These are phyloP conservation scores for Cheilosia urbana DNA, from an alignment of 2,888 invertebrate species.

Conservation along the genomic window DNA sequence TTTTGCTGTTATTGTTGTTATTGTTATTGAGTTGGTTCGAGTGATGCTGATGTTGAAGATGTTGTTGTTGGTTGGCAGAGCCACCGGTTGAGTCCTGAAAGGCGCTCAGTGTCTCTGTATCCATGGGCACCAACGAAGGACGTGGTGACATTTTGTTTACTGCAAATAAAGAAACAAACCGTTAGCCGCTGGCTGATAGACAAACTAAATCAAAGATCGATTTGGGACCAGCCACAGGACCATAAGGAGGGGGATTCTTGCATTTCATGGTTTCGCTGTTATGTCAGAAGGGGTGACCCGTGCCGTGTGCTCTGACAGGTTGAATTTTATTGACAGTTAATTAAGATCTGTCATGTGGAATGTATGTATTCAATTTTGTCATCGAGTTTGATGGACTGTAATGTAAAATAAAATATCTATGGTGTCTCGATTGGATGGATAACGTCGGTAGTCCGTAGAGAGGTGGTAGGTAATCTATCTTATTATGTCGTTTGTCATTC, in stretches of 20 bases:
- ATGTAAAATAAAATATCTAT: conserved; percentile 25
- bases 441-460: neutral
- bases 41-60: conserved; percentile 28
- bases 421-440: neutral
- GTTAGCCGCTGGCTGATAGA: neutral
- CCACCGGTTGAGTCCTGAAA: conserved; percentile 78
- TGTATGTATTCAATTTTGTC: conserved; percentile 25
- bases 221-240: neutral
- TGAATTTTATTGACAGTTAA: conserved; percentile 25
- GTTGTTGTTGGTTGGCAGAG: conserved; percentile 62
- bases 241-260: neutral
- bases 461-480: conserved; percentile 15
- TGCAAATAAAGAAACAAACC: conserved; percentile 80
- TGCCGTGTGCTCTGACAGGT: conserved; percentile 3
- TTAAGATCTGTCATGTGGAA: conserved; percentile 28
- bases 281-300: neutral
- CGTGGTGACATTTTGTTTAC: conserved; percentile 90
- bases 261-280: neutral
- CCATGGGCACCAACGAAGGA: conserved; percentile 85
- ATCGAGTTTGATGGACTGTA: neutral
- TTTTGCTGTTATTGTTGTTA: conserved; percentile 80
- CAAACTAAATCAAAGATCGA: neutral
- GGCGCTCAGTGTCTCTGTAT: conserved; percentile 79
- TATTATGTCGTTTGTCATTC: conserved; percentile 20
- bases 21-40: conserved; percentile 82